Evolutionary conservation across 2,113 vertebrate genomes (phyloP), one percentile per base, ranked within the genome.

Genomic region (Bos indicus): DNA sequence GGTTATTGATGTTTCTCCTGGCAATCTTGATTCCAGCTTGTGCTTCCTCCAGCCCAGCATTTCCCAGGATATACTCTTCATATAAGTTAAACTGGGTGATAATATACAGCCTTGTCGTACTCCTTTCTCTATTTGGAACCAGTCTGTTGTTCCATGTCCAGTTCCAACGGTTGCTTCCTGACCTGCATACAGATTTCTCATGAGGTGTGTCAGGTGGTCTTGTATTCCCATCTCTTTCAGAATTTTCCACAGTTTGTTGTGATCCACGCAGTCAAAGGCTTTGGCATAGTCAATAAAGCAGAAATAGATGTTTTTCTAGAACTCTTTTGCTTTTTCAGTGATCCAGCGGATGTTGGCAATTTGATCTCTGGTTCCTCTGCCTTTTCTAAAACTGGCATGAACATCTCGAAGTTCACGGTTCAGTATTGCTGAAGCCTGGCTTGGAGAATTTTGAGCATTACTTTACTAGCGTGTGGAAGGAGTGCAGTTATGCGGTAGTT

Each of bases 281-380:
- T 67, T 67, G 33, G 33, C 33, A n/a, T n/a, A n/a, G 62, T 67
- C 62, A n/a, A 4, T 8, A 67, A n/a, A 67, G 33, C 16, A n/a
- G 33, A 67, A n/a, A 67, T n/a, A 67, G 16, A 19, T 67, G 16
- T 19, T n/a, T 67, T 67, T 67, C 62, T n/a, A 16, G 16, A n/a
- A 67, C 1, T 9, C 15, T 16, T 16, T 67, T 67, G 33, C 62
- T 67, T 67, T 67, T 67, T 67, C 33, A 0, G 19, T 19, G 7
- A n/a, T 67, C 62, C 33, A 67, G 8, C 0, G 0, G 16, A 67
- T n/a, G 16, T n/a, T 67, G 33, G 3, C 16, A n/a, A 10, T 67
- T 67, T 67, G 62, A 67, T 67, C 33, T 67, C 33, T 9, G 16
- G 33, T 67, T 67, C 62, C 7, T 67, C 33, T 67, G 33, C 1